A percentile compares a stretch with the other conserved stretches of the same genome.
Evolutionary conservation across 1,140 invertebrate genomes (phyloP).

Genomic region (Zaprionus vittiger): DNA sequence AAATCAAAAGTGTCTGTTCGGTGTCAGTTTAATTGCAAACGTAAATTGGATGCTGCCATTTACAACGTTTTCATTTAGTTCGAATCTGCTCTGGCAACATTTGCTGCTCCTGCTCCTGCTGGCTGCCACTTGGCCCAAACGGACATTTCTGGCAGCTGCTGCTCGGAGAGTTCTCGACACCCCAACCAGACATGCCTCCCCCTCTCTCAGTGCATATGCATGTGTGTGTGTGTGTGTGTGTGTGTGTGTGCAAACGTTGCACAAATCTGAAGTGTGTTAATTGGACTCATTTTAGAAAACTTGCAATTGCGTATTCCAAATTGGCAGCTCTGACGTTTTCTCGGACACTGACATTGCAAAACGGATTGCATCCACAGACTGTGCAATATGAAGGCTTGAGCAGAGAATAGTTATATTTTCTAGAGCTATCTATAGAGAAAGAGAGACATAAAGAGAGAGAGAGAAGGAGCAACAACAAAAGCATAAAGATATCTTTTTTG

Average conservation of each 20-base stretch:
- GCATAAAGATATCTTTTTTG: neutral
- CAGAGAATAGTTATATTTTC: neutral
- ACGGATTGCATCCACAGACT: conserved; percentile 27
- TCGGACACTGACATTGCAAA: conserved; percentile 33
- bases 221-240: conserved; percentile 37
- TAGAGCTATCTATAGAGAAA: neutral
- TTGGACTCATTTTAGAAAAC: conserved; percentile 79
- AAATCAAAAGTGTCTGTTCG: conserved; percentile 82
- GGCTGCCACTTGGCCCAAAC: conserved; percentile 62
- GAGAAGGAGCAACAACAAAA: neutral
- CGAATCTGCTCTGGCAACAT: conserved; percentile 49
- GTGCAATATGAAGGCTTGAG: neutral
- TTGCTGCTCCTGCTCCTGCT: conserved; percentile 11
- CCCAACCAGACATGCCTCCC: conserved; percentile 7
- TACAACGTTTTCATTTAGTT: conserved; percentile 77
- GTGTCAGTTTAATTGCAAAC: conserved; percentile 83
- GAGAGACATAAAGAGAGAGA: too few relatives aligned
- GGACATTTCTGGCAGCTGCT: conserved; percentile 67
- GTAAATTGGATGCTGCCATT: conserved; percentile 82
- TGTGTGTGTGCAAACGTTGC: conserved; percentile 69
- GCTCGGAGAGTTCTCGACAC: conserved; percentile 12
- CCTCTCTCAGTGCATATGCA: neutral
- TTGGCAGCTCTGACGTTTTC: conserved; percentile 65
- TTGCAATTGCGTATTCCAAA: conserved; percentile 72
- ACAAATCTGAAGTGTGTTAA: conserved; percentile 78